Conservation (phyloP, 2,888 invertebrate genomes). For the Apodemia zela region DNA sequence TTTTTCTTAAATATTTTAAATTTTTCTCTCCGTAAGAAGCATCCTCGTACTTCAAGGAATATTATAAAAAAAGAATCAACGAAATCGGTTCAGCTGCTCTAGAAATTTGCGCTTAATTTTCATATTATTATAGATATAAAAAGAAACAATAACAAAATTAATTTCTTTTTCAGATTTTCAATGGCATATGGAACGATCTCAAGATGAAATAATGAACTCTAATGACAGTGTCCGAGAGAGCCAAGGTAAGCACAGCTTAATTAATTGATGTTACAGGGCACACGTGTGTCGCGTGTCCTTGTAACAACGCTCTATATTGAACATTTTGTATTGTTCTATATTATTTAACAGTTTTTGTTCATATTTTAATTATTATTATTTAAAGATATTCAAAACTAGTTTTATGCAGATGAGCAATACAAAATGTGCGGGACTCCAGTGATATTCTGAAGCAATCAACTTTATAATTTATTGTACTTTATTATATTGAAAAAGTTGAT, state of each 20-base stretch:
- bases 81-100: too few relatives aligned
- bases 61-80: too few relatives aligned
- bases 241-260: constrained; percentile 87
- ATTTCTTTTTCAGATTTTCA: constrained; percentile 84
- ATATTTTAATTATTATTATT: too few relatives aligned
- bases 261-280: constrained; percentile 24
- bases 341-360: constrained; percentile 27
- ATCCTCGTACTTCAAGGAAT: too few relatives aligned
- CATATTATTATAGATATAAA: too few relatives aligned
- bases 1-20: too few relatives aligned
- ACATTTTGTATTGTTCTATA: constrained; percentile 56
- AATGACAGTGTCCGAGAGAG: constrained; percentile 93
- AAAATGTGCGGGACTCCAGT: constrained; percentile 64
- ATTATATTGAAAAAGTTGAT: constrained; percentile 49
- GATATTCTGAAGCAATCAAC: constrained; percentile 63
- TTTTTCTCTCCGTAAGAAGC: too few relatives aligned
- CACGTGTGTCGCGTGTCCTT: constrained; percentile 16
- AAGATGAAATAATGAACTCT: constrained; percentile 92
- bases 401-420: constrained; percentile 40
- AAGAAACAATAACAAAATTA: too few relatives aligned
- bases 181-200: constrained; percentile 92
- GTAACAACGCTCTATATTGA: constrained; percentile 26
- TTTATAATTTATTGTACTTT: constrained; percentile 28
- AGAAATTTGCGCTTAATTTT: too few relatives aligned
- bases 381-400: constrained; percentile 2